Percentiles rank a stretch among this genome's conserved stretches.
phyloP scores from a whole-genome alignment of 2,113 vertebrate species.

The Odontophorus gujanensis region DNA sequence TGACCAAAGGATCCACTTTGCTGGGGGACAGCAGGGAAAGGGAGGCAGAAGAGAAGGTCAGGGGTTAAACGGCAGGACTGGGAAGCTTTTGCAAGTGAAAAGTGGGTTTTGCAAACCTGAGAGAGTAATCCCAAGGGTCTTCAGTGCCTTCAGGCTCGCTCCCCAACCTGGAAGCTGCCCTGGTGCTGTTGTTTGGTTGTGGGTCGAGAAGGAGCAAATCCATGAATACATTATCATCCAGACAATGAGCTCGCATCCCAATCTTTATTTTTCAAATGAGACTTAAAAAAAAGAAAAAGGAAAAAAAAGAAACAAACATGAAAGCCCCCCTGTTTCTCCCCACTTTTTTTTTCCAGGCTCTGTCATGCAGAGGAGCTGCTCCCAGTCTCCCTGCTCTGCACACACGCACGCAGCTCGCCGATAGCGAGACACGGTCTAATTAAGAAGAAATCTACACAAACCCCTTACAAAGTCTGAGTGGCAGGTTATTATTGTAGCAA shows the following conservation, averaged over 20 bases:
- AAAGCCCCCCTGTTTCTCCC: neutral
- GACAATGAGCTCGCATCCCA: conserved; percentile 1
- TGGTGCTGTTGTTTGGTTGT: neutral
- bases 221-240: conserved; percentile 54
- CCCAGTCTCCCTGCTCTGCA: neutral
- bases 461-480: conserved; percentile 68
- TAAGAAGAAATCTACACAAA: conserved; percentile 64
- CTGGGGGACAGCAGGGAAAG: neutral
- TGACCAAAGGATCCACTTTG: neutral
- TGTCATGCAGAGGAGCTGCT: neutral
- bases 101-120: conserved; percentile 41
- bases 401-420: neutral
- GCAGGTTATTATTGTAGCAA: conserved; percentile 70
- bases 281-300: neutral
- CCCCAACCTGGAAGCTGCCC: neutral
- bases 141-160: neutral
- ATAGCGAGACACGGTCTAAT: conserved; percentile 35
- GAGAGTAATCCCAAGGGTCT: neutral
- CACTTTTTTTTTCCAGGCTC: neutral
- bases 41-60: neutral
- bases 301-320: neutral
- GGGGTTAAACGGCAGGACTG: conserved; percentile 24
- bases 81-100: conserved; percentile 29
- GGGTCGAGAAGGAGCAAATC: conserved; percentile 45
- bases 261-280: neutral